Percentiles rank a stretch among this genome's conserved stretches.
These are phyloP conservation scores for Pipistrellus nathusii DNA, from an alignment of 2,797 vertebrate species.

Conservation along the genomic window DNA sequence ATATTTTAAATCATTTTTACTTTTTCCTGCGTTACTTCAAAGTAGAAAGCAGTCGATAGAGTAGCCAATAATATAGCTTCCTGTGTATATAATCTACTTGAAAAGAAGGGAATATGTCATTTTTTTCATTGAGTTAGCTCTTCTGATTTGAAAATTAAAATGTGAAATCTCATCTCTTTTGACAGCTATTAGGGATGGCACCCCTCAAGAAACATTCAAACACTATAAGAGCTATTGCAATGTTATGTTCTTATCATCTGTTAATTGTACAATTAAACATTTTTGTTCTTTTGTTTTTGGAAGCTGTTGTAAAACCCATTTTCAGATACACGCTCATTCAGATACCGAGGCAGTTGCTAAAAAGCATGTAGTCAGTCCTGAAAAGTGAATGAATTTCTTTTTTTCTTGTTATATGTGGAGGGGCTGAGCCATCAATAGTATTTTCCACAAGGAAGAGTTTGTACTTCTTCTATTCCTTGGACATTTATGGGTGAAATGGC, in stretches of 20 bases:
- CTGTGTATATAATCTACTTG: background rate
- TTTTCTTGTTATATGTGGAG: background rate
- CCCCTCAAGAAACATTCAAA: background rate
- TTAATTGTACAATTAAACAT: background rate
- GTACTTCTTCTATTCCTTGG: background rate
- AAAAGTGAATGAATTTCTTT: background rate
- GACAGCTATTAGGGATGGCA: background rate
- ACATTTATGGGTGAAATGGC: background rate
- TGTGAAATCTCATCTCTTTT: background rate
- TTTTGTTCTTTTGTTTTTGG: slow-evolving; percentile 26
- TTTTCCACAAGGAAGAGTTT: background rate
- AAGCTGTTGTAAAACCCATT: slow-evolving; percentile 1
- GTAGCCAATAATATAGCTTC: background rate
- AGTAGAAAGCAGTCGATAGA: background rate
- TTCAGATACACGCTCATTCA: slow-evolving; percentile 64
- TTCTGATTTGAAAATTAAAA: slow-evolving; percentile 17
- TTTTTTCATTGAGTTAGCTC: background rate
- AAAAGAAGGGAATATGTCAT: background rate
- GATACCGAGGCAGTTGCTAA: slow-evolving; percentile 41
- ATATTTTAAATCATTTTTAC: background rate
- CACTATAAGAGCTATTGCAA: background rate
- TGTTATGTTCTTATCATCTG: background rate
- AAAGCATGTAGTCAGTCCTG: background rate
- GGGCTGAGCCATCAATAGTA: background rate
- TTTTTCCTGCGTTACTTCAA: slow-evolving; percentile 35